phyloP scores from a whole-genome alignment of 53 echinoderm and acorn worm genomes.

The Echinarachnius parma region DNA sequence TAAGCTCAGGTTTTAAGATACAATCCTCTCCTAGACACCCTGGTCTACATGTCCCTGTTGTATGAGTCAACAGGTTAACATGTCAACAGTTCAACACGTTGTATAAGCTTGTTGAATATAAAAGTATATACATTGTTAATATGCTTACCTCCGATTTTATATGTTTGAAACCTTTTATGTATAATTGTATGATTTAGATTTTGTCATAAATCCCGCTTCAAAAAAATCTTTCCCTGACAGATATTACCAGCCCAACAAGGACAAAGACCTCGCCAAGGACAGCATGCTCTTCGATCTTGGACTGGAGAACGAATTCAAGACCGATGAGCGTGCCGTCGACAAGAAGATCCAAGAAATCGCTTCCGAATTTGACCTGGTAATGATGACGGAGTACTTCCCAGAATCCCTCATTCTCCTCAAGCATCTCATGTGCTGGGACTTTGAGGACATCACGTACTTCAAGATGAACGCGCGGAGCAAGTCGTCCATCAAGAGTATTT shows the following conservation, averaged over 20 bases:
- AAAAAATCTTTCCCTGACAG: no score
- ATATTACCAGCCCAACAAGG: conserved; percentile 44
- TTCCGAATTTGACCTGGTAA: conserved; percentile 71
- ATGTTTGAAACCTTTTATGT: no score
- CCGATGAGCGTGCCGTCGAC: conserved; percentile 6
- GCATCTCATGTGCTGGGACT: conserved; percentile 84
- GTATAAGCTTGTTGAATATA: no score
- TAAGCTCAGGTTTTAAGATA: no score
- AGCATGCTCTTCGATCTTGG: conserved; percentile 93
- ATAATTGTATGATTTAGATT: no score
- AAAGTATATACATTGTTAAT: no score
- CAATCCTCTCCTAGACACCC: no score
- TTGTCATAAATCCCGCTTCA: no score
- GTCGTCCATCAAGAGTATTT: conserved; percentile 51
- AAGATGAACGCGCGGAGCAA: conserved; percentile 75
- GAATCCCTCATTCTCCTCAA: conserved; percentile 82
- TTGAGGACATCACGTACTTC: conserved; percentile 76
- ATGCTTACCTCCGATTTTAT: no score
- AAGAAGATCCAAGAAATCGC: conserved; percentile 39
- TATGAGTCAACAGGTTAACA: no score
- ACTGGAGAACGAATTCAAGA: conserved; percentile 33
- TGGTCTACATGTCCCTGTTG: no score
- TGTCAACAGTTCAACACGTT: no score
- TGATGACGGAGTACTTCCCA: conserved; percentile 89
- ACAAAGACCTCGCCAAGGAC: conserved; percentile 53